A percentile compares a stretch with the other conserved stretches of the same genome.
phyloP scores from a whole-genome alignment of 2,888 invertebrate species.

The Meta bourneti region DNA sequence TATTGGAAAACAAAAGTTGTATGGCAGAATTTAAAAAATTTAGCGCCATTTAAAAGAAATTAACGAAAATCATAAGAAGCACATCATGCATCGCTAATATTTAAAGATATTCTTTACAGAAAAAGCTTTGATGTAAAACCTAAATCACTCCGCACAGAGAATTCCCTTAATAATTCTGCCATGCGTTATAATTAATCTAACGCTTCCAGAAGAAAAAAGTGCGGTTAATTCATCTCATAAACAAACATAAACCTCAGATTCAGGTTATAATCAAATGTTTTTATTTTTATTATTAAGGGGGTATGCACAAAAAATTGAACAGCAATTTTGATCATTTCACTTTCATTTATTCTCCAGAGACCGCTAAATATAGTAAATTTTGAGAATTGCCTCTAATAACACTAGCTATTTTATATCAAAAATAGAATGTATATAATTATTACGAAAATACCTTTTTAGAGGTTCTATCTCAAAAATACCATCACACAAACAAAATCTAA shows the following conservation, averaged over 20 bases:
- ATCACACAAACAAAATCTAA: too few species aligned
- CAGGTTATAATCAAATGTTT: constrained; percentile 27
- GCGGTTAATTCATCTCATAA: constrained; percentile 28
- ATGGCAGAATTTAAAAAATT: constrained; percentile 3
- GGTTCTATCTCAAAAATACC: too few species aligned
- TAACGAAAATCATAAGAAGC: constrained; percentile 6
- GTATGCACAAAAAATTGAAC: constrained; percentile 45
- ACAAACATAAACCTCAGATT: constrained; percentile 43
- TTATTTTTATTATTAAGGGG: constrained; percentile 45
- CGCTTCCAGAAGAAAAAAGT: neutral
- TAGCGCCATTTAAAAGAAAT: constrained; percentile 47
- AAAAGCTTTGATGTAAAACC: neutral
- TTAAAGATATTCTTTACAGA: constrained; percentile 26
- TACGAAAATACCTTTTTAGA: too few species aligned
- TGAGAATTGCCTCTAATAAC: too few species aligned
- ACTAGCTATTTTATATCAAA: too few species aligned
- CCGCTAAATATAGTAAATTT: too few species aligned
- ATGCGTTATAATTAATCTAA: neutral
- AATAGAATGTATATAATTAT: too few species aligned
- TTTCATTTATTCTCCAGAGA: neutral
- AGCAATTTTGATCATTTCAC: constrained; percentile 40
- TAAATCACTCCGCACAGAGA: neutral
- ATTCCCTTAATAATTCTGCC: neutral
- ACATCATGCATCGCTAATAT: constrained; percentile 1
- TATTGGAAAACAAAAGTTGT: constrained; percentile 19